These are phyloP conservation scores for Brachionus calyciflorus DNA, from an alignment of 1,140 invertebrate genomes.

Conservation along the genomic window DNA sequence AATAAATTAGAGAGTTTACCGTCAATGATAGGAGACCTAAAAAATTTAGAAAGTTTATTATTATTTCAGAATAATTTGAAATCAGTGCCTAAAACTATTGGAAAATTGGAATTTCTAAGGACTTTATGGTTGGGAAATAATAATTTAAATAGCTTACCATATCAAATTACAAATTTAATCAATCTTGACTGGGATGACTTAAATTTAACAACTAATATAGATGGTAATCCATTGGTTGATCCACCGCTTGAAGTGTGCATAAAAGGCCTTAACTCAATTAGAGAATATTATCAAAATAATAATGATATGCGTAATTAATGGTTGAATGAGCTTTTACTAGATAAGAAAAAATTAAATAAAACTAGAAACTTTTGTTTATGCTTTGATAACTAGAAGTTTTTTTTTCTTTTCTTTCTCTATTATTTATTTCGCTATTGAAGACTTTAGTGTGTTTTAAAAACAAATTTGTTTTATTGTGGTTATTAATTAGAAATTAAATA, in stretches of 20 bases:
- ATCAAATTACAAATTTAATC: slow-evolving; percentile 54
- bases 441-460: too few species aligned
- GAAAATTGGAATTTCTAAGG: slow-evolving; percentile 53
- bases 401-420: too few species aligned
- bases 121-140: slow-evolving; percentile 60
- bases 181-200: slow-evolving; percentile 57
- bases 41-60: slow-evolving; percentile 55
- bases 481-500: too few species aligned
- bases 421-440: too few species aligned
- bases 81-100: slow-evolving; percentile 55
- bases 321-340: background rate
- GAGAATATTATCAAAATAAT: slow-evolving; percentile 48
- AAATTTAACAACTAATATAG: slow-evolving; percentile 55
- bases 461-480: too few species aligned
- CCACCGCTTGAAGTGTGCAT: slow-evolving; percentile 59
- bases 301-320: background rate
- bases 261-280: slow-evolving; percentile 52
- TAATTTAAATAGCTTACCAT: slow-evolving; percentile 53
- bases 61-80: slow-evolving; percentile 56
- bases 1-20: slow-evolving; percentile 54
- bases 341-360: background rate
- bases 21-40: slow-evolving; percentile 53
- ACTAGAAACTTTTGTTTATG: background rate
- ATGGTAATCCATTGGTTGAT: slow-evolving; percentile 56
- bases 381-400: slow-evolving; percentile 16